Base-by-base conservation (phyloP, 2,797 vertebrate species). In the Anolis apletophallus region DNA sequence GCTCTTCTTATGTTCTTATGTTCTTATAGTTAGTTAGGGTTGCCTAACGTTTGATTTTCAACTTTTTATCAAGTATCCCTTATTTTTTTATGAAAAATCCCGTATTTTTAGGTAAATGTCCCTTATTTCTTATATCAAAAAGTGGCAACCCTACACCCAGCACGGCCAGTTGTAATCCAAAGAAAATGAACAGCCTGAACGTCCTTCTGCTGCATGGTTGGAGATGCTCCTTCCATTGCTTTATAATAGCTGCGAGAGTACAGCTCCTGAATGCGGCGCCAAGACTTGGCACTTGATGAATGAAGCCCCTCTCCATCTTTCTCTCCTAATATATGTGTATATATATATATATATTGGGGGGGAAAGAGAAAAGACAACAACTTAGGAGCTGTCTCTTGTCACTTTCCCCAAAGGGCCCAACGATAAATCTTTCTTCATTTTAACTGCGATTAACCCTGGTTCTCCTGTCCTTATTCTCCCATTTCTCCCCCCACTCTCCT, bases 381-480 rank as follows among this genome's bases (percentile, higher is more conserved):
- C 97, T 97, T 97, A 97, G 97, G 98, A 97, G 97, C 97, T 98
- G 97, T 96, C 96, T 96, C 94, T 95, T 95, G 96, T 97, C 95
- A 93, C 95, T 94, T 96, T 97, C 97, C 98, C 98, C 98, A 97
- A 96, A 97, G 98, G 98, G 98, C 97, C 95, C 95, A 96, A 95
- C 98, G 97, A 99, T 99, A 99, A 99, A 99, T 99, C 98, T 98
- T 97, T 96, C 97, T 98, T 97, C 96, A 97, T 98, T 98, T 98
- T 98, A 99, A 98, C 98, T 96, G 97, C 97, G 97, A 97, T 98
- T 98, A 97, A 73, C 81, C 86, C 46, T 96, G 97, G 96, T 96
- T 96, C 95, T 96, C 96, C 57, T 95, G 98, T 97, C 98, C 98
- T 93, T 19, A 5, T 19, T 46, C 71, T 73, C 71, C 17, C 54